Evolutionary conservation across 2,113 vertebrate genomes (phyloP).

Genomic region (Embiotoca jacksoni): DNA sequence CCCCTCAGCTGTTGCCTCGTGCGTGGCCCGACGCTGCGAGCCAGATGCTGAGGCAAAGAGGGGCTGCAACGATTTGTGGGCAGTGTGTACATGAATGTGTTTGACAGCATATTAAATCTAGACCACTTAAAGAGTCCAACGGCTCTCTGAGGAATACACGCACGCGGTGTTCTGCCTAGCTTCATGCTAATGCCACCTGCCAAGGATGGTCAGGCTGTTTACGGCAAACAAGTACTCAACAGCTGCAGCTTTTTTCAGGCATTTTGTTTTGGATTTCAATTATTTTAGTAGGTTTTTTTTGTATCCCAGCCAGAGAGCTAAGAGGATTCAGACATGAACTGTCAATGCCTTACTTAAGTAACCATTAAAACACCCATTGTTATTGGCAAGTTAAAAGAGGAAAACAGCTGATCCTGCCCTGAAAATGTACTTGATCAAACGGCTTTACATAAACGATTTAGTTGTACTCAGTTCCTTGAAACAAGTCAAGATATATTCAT

Average conservation of each 20-base stretch:
- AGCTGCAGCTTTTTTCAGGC: background rate
- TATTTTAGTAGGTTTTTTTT: too few species aligned
- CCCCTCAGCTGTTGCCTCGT: slow-evolving; percentile 20
- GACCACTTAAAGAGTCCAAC: slow-evolving; percentile 32
- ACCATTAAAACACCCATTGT: background rate
- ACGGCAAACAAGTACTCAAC: background rate
- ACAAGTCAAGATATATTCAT: background rate
- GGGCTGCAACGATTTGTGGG: slow-evolving; percentile 30
- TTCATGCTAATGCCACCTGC: slow-evolving; percentile 22
- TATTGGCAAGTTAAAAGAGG: too few species aligned
- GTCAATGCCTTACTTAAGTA: background rate
- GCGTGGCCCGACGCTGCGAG: slow-evolving; percentile 13
- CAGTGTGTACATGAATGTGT: slow-evolving; percentile 64
- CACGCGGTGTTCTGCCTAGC: background rate
- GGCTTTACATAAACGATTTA: too few species aligned
- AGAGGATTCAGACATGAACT: background rate
- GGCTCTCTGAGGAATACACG: slow-evolving; percentile 21
- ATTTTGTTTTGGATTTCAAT: background rate
- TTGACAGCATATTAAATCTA: slow-evolving; percentile 58
- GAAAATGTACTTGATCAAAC: too few species aligned
- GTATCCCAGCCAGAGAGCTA: background rate
- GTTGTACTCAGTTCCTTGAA: background rate
- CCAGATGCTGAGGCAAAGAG: slow-evolving; percentile 28
- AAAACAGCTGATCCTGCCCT: too few species aligned
- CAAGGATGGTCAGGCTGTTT: background rate